These are phyloP conservation scores for Electrophaes corylata DNA, from an alignment of 2,888 invertebrate species.

Conservation along the genomic window DNA sequence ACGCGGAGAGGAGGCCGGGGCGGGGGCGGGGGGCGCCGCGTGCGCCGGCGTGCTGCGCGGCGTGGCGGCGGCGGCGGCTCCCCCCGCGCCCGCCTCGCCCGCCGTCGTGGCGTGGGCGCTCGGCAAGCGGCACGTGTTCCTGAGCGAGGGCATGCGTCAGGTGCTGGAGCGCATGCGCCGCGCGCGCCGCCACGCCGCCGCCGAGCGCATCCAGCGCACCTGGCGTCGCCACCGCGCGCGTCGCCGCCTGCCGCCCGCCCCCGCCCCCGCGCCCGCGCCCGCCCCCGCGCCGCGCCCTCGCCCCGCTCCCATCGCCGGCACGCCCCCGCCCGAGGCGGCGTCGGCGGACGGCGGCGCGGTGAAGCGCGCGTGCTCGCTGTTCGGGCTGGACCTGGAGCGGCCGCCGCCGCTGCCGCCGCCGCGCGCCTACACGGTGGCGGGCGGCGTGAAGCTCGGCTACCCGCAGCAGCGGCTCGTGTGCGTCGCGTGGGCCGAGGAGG, in stretches of 20 bases:
- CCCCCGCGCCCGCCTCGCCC: constrained; percentile 89
- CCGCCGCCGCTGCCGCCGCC: constrained; percentile 96
- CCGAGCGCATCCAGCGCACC: constrained; percentile 16
- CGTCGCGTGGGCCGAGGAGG: constrained; percentile 90
- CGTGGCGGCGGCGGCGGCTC: constrained; percentile 91
- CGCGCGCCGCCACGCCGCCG: constrained; percentile 25
- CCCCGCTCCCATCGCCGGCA: constrained; percentile 95
- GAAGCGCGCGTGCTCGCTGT: constrained; percentile 94
- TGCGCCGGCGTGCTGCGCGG: constrained; percentile 89
- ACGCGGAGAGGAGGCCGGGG: constrained; percentile 86
- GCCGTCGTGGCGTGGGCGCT: constrained; percentile 90
- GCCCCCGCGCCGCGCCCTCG: constrained; percentile 87
- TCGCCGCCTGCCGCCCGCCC: constrained; percentile 59
- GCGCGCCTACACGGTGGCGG: constrained; percentile 94
- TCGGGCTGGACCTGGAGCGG: constrained; percentile 95
- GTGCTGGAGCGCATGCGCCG: constrained; percentile 65
- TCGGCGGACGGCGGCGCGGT: constrained; percentile 94
- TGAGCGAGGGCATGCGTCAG: constrained; percentile 96
- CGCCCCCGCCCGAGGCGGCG: constrained; percentile 94
- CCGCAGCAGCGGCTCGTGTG: constrained; percentile 96
- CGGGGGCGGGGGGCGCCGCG: constrained; percentile 85
- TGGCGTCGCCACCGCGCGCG: constrained; percentile 93
- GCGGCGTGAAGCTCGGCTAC: constrained; percentile 95
- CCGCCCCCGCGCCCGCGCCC: constrained; percentile 31
- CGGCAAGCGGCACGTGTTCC: constrained; percentile 96